These are phyloP conservation scores for Trypoxylus dichotomus DNA, from an alignment of 1,140 invertebrate species.

Conservation along the genomic window DNA sequence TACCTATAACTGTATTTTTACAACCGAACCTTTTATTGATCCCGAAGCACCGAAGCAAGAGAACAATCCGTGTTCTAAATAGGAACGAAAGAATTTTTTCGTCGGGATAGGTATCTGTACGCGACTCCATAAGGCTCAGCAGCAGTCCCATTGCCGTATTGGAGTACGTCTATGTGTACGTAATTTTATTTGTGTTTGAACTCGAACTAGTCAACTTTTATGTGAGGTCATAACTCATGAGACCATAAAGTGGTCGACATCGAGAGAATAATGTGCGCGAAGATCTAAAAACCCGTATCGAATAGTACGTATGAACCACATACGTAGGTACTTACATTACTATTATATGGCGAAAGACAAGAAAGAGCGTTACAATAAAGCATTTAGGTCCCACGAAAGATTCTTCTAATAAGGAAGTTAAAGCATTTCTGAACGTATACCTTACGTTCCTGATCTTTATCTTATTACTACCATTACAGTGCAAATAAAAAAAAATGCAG, in stretches of 20 bases:
- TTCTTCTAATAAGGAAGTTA: too few species aligned
- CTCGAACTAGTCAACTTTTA: conserved; percentile 23
- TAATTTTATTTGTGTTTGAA: conserved; percentile 18
- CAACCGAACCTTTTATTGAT: not conserved
- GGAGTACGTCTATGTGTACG: not conserved
- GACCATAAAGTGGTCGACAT: conserved; percentile 14
- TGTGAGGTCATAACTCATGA: conserved; percentile 13
- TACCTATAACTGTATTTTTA: conserved; percentile 3
- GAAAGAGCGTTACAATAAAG: too few species aligned
- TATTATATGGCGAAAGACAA: too few species aligned
- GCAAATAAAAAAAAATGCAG: too few species aligned
- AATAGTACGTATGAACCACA: not conserved
- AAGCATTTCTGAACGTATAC: too few species aligned
- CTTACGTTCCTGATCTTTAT: too few species aligned
- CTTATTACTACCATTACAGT: too few species aligned
- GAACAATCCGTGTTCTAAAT: conserved; percentile 1
- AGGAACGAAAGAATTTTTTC: not conserved
- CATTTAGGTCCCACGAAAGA: too few species aligned
- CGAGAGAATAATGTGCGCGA: not conserved
- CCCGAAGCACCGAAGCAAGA: not conserved
- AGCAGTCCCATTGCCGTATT: not conserved
- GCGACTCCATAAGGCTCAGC: not conserved
- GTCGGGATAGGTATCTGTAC: not conserved
- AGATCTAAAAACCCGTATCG: conserved; percentile 11
- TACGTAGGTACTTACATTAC: too few species aligned